These are phyloP conservation scores for Myotis daubentonii DNA, from an alignment of 2,797 vertebrate species.

Conservation along the genomic window DNA sequence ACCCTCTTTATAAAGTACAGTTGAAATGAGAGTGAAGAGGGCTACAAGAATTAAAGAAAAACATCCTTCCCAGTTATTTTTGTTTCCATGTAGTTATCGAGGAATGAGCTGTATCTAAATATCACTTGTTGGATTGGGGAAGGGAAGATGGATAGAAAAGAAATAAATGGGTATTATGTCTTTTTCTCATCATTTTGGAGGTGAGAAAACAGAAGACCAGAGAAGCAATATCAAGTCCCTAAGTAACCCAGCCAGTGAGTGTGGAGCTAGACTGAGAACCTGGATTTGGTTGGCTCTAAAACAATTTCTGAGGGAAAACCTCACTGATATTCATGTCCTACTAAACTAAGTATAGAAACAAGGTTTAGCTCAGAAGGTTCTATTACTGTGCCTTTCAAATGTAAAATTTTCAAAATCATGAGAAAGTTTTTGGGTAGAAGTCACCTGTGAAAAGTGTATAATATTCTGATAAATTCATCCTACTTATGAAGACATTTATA, in stretches of 20 bases:
- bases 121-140: rapidly evolving
- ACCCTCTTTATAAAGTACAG: neutral
- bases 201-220: neutral
- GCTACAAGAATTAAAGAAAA: neutral
- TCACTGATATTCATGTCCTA: neutral
- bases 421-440: neutral
- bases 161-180: neutral
- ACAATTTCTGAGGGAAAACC: neutral
- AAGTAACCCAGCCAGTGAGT: neutral
- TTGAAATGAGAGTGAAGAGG: neutral
- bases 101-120: neutral
- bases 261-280: neutral
- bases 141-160: neutral
- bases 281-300: neutral
- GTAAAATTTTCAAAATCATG: neutral
- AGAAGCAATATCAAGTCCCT: neutral
- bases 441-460: neutral
- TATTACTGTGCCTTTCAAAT: neutral
- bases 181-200: neutral
- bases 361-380: neutral
- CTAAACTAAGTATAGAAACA: neutral
- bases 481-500: neutral
- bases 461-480: neutral
- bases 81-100: neutral
- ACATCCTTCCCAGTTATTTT: neutral